phyloP scores from a whole-genome alignment of 2,888 invertebrate genomes.

The Chamaedrilus cognettii region DNA sequence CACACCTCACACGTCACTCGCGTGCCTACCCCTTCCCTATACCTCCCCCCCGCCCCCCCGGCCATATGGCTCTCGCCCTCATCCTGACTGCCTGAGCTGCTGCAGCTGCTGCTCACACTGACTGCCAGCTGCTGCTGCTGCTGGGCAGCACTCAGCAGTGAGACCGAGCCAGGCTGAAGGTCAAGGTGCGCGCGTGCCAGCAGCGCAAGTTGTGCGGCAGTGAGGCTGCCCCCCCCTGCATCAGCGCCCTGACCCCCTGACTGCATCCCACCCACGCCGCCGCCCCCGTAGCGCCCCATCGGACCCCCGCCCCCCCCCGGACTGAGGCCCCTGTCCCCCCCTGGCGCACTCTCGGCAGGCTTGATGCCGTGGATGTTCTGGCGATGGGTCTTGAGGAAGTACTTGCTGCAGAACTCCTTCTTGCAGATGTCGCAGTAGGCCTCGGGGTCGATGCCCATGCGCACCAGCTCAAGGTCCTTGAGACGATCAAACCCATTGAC shows the following conservation, averaged over 20 bases:
- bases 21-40: constrained; percentile 28
- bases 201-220: constrained; percentile 3
- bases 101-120: not conserved
- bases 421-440: constrained; percentile 74
- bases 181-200: not conserved
- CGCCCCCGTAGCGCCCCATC: not conserved
- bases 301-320: not conserved
- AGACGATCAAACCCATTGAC: constrained; percentile 17
- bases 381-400: constrained; percentile 95
- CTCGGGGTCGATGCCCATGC: constrained; percentile 59
- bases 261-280: not conserved
- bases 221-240: constrained; percentile 5
- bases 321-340: not conserved
- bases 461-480: constrained; percentile 33
- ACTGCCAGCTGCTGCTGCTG: not conserved
- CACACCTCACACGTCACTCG: constrained; percentile 57
- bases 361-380: constrained; percentile 94
- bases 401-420: constrained; percentile 97
- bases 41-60: constrained; percentile 54
- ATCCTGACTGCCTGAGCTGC: not conserved
- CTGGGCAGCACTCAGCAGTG: not conserved
- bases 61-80: constrained; percentile 43
- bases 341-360: constrained; percentile 8
- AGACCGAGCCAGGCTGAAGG: not conserved
- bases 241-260: not conserved